Evolutionary conservation across 2,113 vertebrate species (phyloP).

Genomic region (Zosterops japonicus): DNA sequence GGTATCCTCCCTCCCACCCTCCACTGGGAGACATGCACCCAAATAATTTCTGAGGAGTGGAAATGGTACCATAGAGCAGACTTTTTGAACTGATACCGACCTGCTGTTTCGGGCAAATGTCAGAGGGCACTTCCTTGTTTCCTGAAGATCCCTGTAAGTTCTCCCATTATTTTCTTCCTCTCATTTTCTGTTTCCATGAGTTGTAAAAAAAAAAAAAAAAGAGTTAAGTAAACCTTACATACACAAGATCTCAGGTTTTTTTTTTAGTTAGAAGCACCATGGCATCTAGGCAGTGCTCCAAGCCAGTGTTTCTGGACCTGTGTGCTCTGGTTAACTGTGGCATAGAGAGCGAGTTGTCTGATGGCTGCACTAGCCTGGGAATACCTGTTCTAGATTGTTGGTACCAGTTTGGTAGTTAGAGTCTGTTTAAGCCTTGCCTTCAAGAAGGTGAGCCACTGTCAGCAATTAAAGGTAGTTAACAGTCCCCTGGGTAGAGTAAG

Average conservation of each 20-base stretch:
- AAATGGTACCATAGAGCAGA: fast-evolving
- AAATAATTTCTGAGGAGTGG: neutral
- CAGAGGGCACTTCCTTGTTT: neutral
- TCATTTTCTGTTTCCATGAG: neutral
- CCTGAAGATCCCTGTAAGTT: neutral
- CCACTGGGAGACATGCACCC: neutral
- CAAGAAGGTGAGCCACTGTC: neutral
- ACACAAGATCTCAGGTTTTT: neutral
- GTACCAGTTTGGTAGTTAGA: neutral
- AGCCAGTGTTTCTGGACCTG: neutral
- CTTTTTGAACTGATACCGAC: neutral
- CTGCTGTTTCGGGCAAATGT: neutral
- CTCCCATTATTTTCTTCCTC: neutral
- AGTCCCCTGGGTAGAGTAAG: neutral
- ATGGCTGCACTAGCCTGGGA: neutral
- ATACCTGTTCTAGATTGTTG: neutral
- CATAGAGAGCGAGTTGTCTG: neutral
- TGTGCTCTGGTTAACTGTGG: neutral
- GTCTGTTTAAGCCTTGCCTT: neutral
- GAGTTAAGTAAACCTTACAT: neutral
- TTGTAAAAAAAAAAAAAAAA: neutral
- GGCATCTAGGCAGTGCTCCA: neutral
- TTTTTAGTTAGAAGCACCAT: neutral
- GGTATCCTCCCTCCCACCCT: neutral
- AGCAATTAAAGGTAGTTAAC: neutral